Base-by-base conservation (phyloP, 1,140 invertebrate species). In the Chlorops oryzae region DNA sequence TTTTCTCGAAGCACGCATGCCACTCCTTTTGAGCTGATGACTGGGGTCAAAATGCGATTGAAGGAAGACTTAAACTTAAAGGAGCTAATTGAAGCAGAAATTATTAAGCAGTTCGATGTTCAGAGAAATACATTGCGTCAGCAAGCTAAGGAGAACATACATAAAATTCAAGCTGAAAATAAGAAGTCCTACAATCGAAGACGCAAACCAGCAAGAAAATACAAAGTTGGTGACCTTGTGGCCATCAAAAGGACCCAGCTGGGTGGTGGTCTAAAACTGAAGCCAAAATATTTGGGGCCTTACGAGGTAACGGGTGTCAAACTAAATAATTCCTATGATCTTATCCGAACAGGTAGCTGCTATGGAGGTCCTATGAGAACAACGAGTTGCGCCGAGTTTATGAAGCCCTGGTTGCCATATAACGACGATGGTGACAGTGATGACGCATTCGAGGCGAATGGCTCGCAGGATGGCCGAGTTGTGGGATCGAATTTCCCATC, bases 191-290 rank as follows among this genome's bases (percentile, higher is more conserved):
- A 37, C 27, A 42, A 50, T 37, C 18, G 18, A n/a, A 15, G 25
- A 3, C 48, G 43, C 37, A 50, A 52, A 54, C 15, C 54, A 55
- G 9, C 34, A 22, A 40, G 48, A 27, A 15, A 51, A 37, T 65
- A 60, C 27, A 42, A 56, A 22, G 38, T 52, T 6, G 50, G 53
- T 18, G 60, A 66, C 38, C 7, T 66, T 21, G 58, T 66, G 4
- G 57, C 59, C 4, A 66, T 69, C 15, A 60, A 65, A 51, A 40
- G 63, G 40, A 64, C 65, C 9, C 59, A 63, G 20, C 51, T 57
- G 38, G 47, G 51, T n/a, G n/a, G n/a, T n/a, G n/a, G n/a, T n/a
- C 20, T 60, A 9, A 72, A 72, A 39, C n/a, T 68, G 3, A 39
- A 53, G 20, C 48, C 37, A 9, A 59, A 63, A 23, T 61, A 39